A percentile compares a stretch with the other conserved stretches of the same genome.
These are phyloP conservation scores for Phrynocephalus vlangalii DNA, from an alignment of 2,797 vertebrate genomes.

Conservation along the genomic window DNA sequence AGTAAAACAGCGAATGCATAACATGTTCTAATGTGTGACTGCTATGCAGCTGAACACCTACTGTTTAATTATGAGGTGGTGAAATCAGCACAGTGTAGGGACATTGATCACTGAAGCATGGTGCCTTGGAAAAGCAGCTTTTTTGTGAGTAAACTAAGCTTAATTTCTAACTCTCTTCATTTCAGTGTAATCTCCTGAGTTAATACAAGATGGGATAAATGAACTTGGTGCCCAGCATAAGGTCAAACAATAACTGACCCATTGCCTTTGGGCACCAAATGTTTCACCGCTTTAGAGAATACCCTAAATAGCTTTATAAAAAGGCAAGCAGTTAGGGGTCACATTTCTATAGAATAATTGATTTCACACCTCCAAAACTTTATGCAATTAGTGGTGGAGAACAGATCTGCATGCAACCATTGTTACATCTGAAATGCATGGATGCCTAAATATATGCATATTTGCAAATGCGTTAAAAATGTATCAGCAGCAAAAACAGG, in stretches of 20 bases:
- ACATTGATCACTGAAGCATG: slow-evolving; percentile 60
- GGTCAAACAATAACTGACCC: no score
- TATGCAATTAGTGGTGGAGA: neutral
- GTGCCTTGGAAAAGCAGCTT: slow-evolving; percentile 54
- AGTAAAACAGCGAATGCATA: slow-evolving; percentile 56
- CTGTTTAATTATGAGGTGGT: slow-evolving; percentile 59
- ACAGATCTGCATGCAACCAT: neutral
- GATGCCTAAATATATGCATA: neutral
- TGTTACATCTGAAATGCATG: neutral
- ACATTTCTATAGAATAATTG: neutral
- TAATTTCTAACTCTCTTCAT: slow-evolving; percentile 49
- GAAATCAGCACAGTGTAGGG: slow-evolving; percentile 52
- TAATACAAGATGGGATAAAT: neutral
- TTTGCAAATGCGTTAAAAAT: neutral
- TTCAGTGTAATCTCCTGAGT: slow-evolving; percentile 26
- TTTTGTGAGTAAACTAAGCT: slow-evolving; percentile 58
- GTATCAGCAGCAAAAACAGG: no score
- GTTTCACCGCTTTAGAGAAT: no score
- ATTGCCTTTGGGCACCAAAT: no score
- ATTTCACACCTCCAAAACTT: neutral
- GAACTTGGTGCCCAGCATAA: no score
- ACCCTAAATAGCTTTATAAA: no score
- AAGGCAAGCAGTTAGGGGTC: neutral
- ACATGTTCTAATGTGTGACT: slow-evolving; percentile 38
- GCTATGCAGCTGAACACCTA: slow-evolving; percentile 31